A percentile compares a stretch with the other conserved stretches of the same genome.
Evolutionary conservation across 2,113 vertebrate species (phyloP).

Genomic region (Leucosticte australis): DNA sequence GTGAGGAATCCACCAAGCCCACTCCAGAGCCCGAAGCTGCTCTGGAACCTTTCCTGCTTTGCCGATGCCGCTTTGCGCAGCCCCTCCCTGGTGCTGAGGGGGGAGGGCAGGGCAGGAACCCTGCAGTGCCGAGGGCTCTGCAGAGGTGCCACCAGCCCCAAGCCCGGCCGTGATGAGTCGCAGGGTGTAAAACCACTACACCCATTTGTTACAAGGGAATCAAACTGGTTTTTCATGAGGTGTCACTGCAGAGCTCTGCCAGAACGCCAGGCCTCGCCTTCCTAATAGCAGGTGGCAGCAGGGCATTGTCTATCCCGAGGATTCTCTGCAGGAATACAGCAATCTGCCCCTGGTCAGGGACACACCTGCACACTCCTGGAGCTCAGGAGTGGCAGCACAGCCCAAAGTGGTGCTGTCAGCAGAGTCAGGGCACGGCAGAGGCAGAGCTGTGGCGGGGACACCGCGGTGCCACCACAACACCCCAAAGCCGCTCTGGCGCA

Average conservation of each 20-base stretch:
- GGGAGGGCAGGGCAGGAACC: not conserved
- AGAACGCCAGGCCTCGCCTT: not conserved
- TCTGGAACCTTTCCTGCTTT: not conserved
- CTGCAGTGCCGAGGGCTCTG: not conserved
- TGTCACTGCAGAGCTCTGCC: not conserved
- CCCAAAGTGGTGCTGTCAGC: not conserved
- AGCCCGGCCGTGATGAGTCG: not conserved
- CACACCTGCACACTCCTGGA: not conserved
- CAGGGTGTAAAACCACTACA: conserved; percentile 55
- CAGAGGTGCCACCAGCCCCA: not conserved
- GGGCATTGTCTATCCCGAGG: fast-evolving
- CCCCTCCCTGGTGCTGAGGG: not conserved
- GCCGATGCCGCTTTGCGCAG: not conserved
- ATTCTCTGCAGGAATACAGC: not conserved
- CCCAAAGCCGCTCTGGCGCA: not conserved
- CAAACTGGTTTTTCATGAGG: conserved; percentile 55
- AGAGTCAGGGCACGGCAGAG: not conserved
- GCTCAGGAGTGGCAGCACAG: not conserved
- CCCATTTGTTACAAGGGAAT: conserved; percentile 42
- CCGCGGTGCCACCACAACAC: not conserved
- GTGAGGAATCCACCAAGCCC: not conserved
- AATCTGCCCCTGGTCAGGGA: not conserved
- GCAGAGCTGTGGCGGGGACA: not conserved
- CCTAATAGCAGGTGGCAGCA: not conserved
- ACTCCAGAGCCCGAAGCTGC: not conserved